Conservation (phyloP, 2,888 invertebrate genomes). For the Synergus gifuensis region DNA sequence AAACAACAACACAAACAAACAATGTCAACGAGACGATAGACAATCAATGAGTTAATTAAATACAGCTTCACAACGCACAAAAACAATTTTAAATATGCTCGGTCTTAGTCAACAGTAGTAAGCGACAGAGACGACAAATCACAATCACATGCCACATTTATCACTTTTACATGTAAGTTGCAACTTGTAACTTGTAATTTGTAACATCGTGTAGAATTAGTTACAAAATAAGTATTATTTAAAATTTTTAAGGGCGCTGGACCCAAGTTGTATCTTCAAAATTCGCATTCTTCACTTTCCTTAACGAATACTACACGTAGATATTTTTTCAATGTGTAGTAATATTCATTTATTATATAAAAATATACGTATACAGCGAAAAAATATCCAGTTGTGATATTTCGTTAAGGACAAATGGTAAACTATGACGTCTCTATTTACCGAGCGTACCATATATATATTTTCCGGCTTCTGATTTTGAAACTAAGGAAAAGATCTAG, state of each 20-base stretch:
- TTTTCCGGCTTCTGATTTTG: no score
- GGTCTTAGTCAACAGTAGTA: constrained; percentile 55
- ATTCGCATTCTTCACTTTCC: no score
- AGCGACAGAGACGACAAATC: constrained; percentile 53
- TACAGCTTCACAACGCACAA: constrained; percentile 64
- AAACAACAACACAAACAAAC: constrained; percentile 75
- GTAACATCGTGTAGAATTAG: constrained; percentile 22
- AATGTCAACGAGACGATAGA: constrained; percentile 58
- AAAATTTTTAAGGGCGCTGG: not conserved
- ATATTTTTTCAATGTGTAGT: no score
- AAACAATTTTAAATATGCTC: constrained; percentile 46
- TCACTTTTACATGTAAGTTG: constrained; percentile 35
- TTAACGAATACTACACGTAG: no score
- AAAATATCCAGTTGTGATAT: not conserved
- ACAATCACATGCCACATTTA: constrained; percentile 73
- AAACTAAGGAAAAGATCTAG: no score
- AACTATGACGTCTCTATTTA: no score
- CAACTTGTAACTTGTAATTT: not conserved
- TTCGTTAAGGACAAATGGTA: not conserved
- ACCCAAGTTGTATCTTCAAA: no score
- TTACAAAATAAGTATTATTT: not conserved
- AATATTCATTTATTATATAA: no score
- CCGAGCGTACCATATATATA: no score
- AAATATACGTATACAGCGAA: no score
- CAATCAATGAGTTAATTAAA: constrained; percentile 63